Percentiles rank a stretch among this genome's conserved stretches.
These are phyloP conservation scores for Spisula solida DNA, from an alignment of 2,888 invertebrate species.

Conservation along the genomic window DNA sequence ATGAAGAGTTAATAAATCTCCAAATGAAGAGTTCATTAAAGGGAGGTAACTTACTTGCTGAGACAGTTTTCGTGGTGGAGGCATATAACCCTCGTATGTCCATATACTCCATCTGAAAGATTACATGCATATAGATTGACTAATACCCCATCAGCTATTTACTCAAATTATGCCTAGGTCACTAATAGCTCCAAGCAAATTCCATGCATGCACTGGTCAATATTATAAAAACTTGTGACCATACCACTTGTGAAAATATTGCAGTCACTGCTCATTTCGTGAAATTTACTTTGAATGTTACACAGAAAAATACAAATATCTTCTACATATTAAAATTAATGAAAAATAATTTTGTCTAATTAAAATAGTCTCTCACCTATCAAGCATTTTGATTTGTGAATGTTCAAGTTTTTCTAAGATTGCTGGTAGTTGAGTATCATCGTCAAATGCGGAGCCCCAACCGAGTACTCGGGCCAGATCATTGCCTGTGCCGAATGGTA, in stretches of 20 bases:
- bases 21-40: not conserved
- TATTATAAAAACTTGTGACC: too few relatives aligned
- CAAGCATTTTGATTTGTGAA: conserved; percentile 99
- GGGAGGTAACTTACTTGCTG: conserved; percentile 78
- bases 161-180: too few relatives aligned
- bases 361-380: conserved; percentile 90
- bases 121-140: conserved; percentile 9
- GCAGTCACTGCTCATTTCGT: too few relatives aligned
- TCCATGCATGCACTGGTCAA: too few relatives aligned
- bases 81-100: conserved; percentile 91
- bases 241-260: too few relatives aligned
- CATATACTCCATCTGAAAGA: conserved; percentile 95
- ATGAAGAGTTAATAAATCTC: not conserved
- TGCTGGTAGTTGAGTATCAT: conserved; percentile 96
- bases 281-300: too few relatives aligned
- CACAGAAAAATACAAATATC: too few relatives aligned
- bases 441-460: conserved; percentile 98
- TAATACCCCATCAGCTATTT: not conserved
- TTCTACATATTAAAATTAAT: too few relatives aligned
- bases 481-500: conserved; percentile 98
- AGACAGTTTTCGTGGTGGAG: conserved; percentile 85
- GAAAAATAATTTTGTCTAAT: too few relatives aligned
- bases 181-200: too few relatives aligned
- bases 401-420: conserved; percentile 97
- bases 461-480: conserved; percentile 97